Percentiles rank a stretch among this genome's conserved stretches.
These are phyloP conservation scores for Hippocampus mohnikei DNA, from an alignment of 2,113 vertebrate genomes.

Conservation along the genomic window DNA sequence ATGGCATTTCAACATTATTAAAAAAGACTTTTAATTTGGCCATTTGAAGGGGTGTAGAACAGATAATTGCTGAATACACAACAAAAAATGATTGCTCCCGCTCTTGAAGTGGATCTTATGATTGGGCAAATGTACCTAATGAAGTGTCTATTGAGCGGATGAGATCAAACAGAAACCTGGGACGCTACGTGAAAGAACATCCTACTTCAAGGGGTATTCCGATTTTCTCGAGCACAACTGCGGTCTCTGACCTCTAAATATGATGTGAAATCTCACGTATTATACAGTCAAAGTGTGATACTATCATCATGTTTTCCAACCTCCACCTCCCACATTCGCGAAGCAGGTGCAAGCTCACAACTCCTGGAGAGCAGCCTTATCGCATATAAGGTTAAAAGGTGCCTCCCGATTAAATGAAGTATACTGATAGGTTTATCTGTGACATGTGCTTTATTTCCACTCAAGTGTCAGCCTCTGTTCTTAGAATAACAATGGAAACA, in stretches of 20 bases:
- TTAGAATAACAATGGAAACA: not conserved
- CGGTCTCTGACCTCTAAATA: slow-evolving; percentile 35
- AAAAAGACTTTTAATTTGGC: no score
- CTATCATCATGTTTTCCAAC: slow-evolving; percentile 49
- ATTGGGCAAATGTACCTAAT: not conserved
- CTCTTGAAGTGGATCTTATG: not conserved
- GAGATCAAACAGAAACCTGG: not conserved
- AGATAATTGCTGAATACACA: no score
- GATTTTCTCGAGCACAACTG: slow-evolving; percentile 19
- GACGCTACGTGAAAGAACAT: not conserved
- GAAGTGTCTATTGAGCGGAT: not conserved
- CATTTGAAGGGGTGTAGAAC: no score
- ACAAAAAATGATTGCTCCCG: not conserved
- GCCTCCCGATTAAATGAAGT: not conserved
- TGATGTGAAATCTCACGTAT: slow-evolving; percentile 65
- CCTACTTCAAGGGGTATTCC: slow-evolving; percentile 39
- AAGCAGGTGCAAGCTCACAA: slow-evolving; percentile 52
- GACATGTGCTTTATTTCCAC: slow-evolving; percentile 13
- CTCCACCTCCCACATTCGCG: slow-evolving; percentile 1
- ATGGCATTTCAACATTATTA: no score
- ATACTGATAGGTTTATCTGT: slow-evolving; percentile 1
- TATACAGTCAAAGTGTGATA: slow-evolving; percentile 47
- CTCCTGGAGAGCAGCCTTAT: not conserved
- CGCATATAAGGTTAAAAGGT: not conserved
- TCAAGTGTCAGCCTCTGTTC: slow-evolving; percentile 2